Conservation (phyloP, 2,888 invertebrate genomes). For the Tipula confusa region DNA sequence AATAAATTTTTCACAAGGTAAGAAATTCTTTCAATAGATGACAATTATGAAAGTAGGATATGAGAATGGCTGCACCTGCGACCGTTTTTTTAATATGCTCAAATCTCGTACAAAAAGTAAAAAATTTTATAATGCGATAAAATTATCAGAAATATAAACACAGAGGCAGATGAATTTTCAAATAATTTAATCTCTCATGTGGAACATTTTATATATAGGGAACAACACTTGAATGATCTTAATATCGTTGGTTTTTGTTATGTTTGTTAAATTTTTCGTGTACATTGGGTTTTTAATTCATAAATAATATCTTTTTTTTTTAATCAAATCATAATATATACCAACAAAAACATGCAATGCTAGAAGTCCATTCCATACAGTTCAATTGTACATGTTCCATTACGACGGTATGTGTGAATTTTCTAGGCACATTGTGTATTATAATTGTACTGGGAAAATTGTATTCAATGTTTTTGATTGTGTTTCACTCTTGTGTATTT, state of each 20-base stretch:
- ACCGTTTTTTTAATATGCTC: no score
- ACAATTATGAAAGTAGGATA: no score
- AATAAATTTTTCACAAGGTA: no score
- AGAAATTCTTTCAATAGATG: no score
- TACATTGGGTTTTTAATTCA: neutral
- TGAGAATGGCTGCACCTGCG: no score
- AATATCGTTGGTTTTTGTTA: neutral
- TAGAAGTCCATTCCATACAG: neutral
- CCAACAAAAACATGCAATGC: neutral
- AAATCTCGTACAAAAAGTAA: no score
- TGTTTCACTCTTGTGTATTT: neutral
- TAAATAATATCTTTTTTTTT: neutral
- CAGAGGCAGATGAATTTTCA: neutral
- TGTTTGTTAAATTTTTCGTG: neutral
- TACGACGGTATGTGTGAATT: neutral
- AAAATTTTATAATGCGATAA: neutral
- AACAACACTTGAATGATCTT: slow-evolving; percentile 20
- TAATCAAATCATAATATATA: neutral
- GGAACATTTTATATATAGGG: neutral
- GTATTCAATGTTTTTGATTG: neutral
- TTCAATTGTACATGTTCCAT: neutral
- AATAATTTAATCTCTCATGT: neutral
- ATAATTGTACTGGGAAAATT: neutral
- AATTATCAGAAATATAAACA: neutral
- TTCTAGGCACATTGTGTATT: neutral